Evolutionary conservation across 2,888 invertebrate genomes (phyloP).

Genomic region (Serripes groenlandicus): DNA sequence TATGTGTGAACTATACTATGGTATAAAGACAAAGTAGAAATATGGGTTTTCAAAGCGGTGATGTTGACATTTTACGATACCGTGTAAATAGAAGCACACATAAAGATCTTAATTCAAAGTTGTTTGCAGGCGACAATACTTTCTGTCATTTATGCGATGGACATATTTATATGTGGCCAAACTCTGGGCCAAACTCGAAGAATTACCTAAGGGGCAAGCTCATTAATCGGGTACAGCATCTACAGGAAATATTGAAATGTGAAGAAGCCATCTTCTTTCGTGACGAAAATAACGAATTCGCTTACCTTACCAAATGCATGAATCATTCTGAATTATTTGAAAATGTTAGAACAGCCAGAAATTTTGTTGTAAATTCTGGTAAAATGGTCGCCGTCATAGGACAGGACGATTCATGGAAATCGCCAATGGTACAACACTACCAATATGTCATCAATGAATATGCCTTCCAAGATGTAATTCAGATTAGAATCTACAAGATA

Average conservation of each 20-base stretch:
- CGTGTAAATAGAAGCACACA: no score
- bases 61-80: no score
- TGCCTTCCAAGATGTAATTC: neutral
- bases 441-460: no score
- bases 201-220: neutral
- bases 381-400: neutral
- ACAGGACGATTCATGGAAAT: neutral
- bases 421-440: no score
- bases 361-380: neutral
- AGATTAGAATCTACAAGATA: neutral
- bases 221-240: neutral
- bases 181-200: neutral
- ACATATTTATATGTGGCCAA: neutral
- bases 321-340: neutral
- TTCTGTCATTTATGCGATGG: neutral
- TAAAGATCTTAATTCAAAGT: neutral
- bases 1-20: no score
- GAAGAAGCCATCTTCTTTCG: neutral
- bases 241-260: neutral
- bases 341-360: neutral
- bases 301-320: neutral
- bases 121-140: neutral
- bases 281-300: neutral
- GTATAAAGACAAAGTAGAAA: no score
- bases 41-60: no score